phyloP scores from a whole-genome alignment of 1,140 invertebrate genomes.

The Laupala kohalensis region DNA sequence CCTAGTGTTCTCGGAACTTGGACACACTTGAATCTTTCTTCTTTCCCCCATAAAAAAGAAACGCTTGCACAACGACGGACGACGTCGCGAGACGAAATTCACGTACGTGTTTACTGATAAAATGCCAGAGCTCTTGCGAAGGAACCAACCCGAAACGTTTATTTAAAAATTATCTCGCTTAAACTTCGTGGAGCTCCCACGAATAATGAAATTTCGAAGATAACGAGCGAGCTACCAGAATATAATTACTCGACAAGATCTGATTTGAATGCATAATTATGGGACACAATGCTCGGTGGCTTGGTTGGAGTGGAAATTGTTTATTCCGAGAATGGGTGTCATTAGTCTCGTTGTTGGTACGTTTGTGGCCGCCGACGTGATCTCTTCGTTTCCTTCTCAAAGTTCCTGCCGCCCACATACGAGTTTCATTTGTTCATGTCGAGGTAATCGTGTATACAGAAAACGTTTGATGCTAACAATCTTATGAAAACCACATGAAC shows the following conservation, averaged over 20 bases:
- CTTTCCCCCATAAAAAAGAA: not conserved
- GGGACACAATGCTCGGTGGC: not conserved
- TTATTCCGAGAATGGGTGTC: not conserved
- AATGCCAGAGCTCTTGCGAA: not conserved
- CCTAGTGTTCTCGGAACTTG: not conserved
- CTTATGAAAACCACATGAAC: no score
- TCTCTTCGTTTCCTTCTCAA: no score
- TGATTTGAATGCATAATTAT: not conserved
- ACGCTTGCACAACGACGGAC: no score
- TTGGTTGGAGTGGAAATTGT: not conserved
- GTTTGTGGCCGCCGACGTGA: no score
- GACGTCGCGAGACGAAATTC: no score
- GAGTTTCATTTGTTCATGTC: no score
- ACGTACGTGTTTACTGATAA: not conserved
- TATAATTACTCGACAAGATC: not conserved
- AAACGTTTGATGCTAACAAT: no score
- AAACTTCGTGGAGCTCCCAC: not conserved
- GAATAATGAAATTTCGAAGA: not conserved
- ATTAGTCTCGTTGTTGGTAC: not conserved
- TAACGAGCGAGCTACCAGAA: not conserved
- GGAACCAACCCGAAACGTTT: not conserved
- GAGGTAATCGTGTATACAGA: no score
- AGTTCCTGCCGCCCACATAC: no score
- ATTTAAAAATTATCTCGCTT: not conserved
- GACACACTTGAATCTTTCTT: not conserved